Evolutionary conservation across 2,888 invertebrate genomes (phyloP).

Genomic region (Drosophila atripex): DNA sequence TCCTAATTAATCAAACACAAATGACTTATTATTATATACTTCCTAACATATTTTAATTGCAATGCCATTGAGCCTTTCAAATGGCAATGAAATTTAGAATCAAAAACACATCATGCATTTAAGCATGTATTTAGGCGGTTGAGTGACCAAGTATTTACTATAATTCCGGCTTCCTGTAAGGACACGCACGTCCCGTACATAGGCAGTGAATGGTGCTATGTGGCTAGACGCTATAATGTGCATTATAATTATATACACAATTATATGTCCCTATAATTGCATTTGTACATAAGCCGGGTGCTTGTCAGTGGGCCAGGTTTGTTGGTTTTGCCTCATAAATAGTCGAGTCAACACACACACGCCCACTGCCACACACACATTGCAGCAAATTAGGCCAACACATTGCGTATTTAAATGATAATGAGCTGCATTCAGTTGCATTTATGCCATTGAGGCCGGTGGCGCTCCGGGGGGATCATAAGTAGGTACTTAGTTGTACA

Average conservation of each 20-base stretch:
- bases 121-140: constrained; percentile 29
- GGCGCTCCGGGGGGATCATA: constrained; percentile 11
- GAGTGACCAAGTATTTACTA: constrained; percentile 36
- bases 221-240: constrained; percentile 70
- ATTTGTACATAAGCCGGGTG: constrained; percentile 18
- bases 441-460: constrained; percentile 22
- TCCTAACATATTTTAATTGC: constrained; percentile 20
- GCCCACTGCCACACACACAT: constrained; percentile 14
- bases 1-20: constrained; percentile 4
- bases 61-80: constrained; percentile 56
- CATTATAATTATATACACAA: constrained; percentile 60
- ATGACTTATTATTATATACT: constrained; percentile 16
- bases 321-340: constrained; percentile 58
- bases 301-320: constrained; percentile 30
- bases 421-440: constrained; percentile 65
- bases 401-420: constrained; percentile 74
- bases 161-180: constrained; percentile 31
- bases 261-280: constrained; percentile 27
- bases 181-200: constrained; percentile 18
- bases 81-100: constrained; percentile 43
- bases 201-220: constrained; percentile 44
- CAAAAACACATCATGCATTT: constrained; percentile 41
- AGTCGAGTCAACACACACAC: constrained; percentile 47
- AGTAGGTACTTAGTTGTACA: constrained; percentile 41
- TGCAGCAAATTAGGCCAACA: constrained; percentile 68